Base-by-base conservation (phyloP, 2,113 vertebrate species). In the Eublepharis macularius region DNA sequence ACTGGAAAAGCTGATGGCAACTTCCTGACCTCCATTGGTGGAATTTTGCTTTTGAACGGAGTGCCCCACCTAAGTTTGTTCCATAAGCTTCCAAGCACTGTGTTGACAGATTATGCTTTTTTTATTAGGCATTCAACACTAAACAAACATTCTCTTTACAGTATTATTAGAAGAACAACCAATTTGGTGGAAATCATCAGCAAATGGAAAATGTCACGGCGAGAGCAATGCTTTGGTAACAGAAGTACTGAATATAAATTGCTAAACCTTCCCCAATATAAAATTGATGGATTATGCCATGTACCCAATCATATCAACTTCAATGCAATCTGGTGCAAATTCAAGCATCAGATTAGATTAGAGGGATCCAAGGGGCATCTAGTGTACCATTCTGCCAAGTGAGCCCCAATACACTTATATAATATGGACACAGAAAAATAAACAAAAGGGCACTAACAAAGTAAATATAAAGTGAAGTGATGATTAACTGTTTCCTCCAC, bases 1-100 rank as follows among this genome's bases (percentile, higher is more conserved):
- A 90, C 85, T 94, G 93, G 95, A 95, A 97, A 96, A 95, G 90
- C 69, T 95, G 90, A 96, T 76, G 0, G 14, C 49, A 90, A 66
- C 85, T 93, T 94, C 89, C 89, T 83, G 89, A 54, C 51, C 65
- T 84, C 49, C 90, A 92, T 65, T 83, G 82, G 34, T 78, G 81
- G 91, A 94, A 88, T 91, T 29, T 91, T 94, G 87, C 89, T 92
- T 93, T 94, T 92, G 82, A 86, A 86, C 86, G 92, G 82, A 45
- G 74, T 75, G 89, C 87, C 92, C 95, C 93, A 95, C 92, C 94
- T 93, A 95, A 91, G 65, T 90, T 95, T 95, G 66, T 95, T 93
- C 94, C 92, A 90, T 84, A 90, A 73, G 76, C 75, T 80, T 91
- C 63, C 1, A 94, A 85, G 90, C 13, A 83, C 47, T 80, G 87